A percentile compares a stretch with the other conserved stretches of the same genome.
Conservation (phyloP, 2,888 invertebrate genomes). For the Melieria omissa region DNA sequence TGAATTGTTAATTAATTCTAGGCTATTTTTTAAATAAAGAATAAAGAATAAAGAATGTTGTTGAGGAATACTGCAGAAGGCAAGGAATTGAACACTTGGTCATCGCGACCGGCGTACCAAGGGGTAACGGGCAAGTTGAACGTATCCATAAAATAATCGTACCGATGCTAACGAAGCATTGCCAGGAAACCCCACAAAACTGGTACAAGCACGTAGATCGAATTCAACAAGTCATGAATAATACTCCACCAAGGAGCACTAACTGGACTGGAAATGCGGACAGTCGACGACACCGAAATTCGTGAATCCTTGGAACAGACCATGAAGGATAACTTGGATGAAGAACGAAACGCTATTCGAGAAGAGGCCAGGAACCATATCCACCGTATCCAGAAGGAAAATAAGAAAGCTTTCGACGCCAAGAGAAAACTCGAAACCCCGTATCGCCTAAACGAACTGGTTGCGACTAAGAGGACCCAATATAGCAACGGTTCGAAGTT, state of each 20-base stretch:
- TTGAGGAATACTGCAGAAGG: conserved; percentile 1
- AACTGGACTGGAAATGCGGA: too few species aligned
- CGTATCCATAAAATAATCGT: conserved; percentile 54
- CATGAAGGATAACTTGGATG: too few species aligned
- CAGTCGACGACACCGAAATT: too few species aligned
- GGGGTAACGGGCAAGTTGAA: too few species aligned
- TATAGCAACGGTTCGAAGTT: background rate
- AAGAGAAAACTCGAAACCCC: conserved; percentile 23
- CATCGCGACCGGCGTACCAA: conserved; percentile 28
- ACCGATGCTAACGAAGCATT: conserved; percentile 56
- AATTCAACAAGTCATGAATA: conserved; percentile 47
- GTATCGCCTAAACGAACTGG: background rate
- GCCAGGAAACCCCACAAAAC: conserved; percentile 51
- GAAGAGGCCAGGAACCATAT: too few species aligned
- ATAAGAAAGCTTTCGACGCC: too few species aligned
- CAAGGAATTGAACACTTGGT: conserved; percentile 38
- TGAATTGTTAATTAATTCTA: too few species aligned
- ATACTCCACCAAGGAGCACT: conserved; percentile 39
- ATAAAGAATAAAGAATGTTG: too few species aligned
- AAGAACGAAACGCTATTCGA: too few species aligned
- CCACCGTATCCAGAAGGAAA: too few species aligned
- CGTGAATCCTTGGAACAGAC: too few species aligned
- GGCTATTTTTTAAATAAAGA: too few species aligned
- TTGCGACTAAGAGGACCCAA: conserved; percentile 15
- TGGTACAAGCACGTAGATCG: conserved; percentile 52